Evolutionary conservation across 2,113 vertebrate species (phyloP), one percentile per base, ranked within the genome.

Genomic region (Manacus vitellinus): DNA sequence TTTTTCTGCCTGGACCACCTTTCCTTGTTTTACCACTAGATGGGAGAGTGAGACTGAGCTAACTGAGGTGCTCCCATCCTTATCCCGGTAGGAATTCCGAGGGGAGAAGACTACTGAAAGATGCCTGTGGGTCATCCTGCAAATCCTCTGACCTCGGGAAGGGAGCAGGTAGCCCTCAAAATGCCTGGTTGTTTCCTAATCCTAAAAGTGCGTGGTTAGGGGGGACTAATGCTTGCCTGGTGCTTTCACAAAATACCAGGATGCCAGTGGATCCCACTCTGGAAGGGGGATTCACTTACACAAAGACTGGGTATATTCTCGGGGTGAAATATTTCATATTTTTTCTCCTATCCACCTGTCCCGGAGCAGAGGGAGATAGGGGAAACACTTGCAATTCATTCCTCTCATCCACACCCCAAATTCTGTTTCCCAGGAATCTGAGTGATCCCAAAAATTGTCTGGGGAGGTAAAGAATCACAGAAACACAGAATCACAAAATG

Each of bases 1-100:
- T 15, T 37, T 39, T 39, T 6, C 56, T 14, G 22, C 17, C 67
- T 10, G 78, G 43, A 31, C 14, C 71, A 93, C 8, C 75, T 92
- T 96, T 56, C 96, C 94, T 52, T 35, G 25, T 84, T 81, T 77
- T 84, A 41, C 96, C 96, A 75, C 96, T 97, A 97, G 96, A 95
- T 97, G 96, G 96, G 91, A 96, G 94, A 94, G 65, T 79, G 96
- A 94, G 94, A 96, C 96, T 56, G 83, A 58, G 78, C 37, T 88
- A 93, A 88, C 37, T 15, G 19, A 3, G 61, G 73, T 13, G 30
- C 39, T 79, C 72, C 63, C 23, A 1, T 30, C 66, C 25, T n/a
- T 18, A 62, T 59, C 83, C 88, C 28, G 1, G 3, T 0, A 41
- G 79, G 90, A 94, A 88, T 88, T 58, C 72, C 18, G 6, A 31